Evolutionary conservation across 2,113 vertebrate species (phyloP), one percentile per base, ranked within the genome.

Genomic region (Probosciger aterrimus): DNA sequence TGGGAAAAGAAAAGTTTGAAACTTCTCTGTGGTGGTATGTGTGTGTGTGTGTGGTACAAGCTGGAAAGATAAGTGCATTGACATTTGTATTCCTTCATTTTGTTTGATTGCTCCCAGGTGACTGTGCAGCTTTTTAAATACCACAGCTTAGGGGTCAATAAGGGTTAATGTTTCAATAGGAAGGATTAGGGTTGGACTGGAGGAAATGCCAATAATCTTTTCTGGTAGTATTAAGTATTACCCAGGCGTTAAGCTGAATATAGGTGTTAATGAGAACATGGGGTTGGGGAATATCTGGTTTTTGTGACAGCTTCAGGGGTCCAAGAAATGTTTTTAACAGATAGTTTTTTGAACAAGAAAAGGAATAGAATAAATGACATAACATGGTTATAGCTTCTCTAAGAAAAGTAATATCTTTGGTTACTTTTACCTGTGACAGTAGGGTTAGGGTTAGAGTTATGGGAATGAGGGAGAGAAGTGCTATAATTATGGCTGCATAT

Each of bases 261-360:
- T 7, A 75, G 50, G 5, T 75, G 35, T 88, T 76, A 76, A 89
- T 59, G 18, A 86, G 14, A 92, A 71, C 28, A 27, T 15, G 7
- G 14, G 1, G 4, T 44, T 24, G 3, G 9, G 12, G 11, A 4
- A 12, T 53, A 11, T 27, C 41, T 76, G 27, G 0, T 18, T 3
- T 81, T 82, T 70, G 18, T 70, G 39, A 53, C 11, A 76, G 14
- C 11, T 55, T 64, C 37, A 69, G 8, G 19, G 18, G 24, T 55
- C 76, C 14, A 35, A 64, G 27, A 49, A 41, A 33, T 39, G 2
- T 41, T 37, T 64, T 59, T 47, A 19, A 47, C 13, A 27, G 14
- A 17, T 9, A 35, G 3, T 9, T 85, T 88, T 67, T 71, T 76
- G 14, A 91, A 53, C 64, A 57, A 76, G 35, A 74, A 55, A 49